Evolutionary conservation across 2,797 vertebrate genomes (phyloP).

Genomic region (Ctenopoma multispine): DNA sequence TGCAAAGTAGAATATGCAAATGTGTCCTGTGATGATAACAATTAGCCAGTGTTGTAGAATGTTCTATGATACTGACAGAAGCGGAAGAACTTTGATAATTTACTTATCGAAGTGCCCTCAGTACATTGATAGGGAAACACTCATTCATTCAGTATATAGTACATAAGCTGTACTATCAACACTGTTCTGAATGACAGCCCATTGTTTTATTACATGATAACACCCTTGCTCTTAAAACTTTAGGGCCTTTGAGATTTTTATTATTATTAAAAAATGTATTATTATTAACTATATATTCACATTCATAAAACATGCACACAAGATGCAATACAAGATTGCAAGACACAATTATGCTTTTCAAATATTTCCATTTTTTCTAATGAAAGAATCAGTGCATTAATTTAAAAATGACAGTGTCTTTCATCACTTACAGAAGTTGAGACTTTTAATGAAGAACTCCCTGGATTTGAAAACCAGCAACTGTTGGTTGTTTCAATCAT

Average conservation of each 20-base stretch:
- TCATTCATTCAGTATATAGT: conserved; percentile 36
- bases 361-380: no score
- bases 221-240: conserved; percentile 3
- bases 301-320: background rate
- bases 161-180: conserved; percentile 17
- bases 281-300: background rate
- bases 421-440: background rate
- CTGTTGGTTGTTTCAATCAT: no score
- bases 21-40: conserved; percentile 58
- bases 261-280: background rate
- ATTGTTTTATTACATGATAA: conserved; percentile 45
- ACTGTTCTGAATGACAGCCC: background rate
- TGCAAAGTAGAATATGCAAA: conserved; percentile 62
- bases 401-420: background rate
- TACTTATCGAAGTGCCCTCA: conserved; percentile 53
- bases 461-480: no score
- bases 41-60: conserved; percentile 22
- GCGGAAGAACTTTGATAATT: conserved; percentile 58
- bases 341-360: no score
- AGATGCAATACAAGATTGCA: no score
- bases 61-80: conserved; percentile 30
- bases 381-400: background rate
- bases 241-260: background rate
- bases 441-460: background rate
- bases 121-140: conserved; percentile 56